Evolutionary conservation across 2,888 invertebrate species (phyloP), one percentile per base, ranked within the genome.

Genomic region (Timema podura): DNA sequence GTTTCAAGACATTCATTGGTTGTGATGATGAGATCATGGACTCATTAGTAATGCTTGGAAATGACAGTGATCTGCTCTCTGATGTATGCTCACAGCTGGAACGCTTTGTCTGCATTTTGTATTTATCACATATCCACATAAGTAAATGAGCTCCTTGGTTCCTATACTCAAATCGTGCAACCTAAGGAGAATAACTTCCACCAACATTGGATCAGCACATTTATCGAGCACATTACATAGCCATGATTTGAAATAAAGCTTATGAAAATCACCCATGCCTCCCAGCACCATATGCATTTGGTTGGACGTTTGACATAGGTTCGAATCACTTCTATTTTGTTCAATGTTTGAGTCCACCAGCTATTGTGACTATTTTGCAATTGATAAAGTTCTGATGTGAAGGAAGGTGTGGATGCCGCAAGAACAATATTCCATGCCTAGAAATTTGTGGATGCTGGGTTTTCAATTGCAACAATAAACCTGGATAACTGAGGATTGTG

Each of bases 71-170:
- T 16, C 54, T 54, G 11, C 54, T 2, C 54, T 54, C 54, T 8
- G 16, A 10, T 54, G 2, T 54, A 54, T 54, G n/a, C 11, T 49
- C n/a, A 49, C 49, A 49, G 11, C 3, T 49, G 49, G 49, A 49
- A 49, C 49, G n/a, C 49, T 49, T 49, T 49, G 49, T 49, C 49
- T 49, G 49, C 49, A 49, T 49, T 49, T n/a, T 49, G 49, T 49
- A 49, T 7, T 2, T 3, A 54, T 30, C 54, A 3, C 16, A 11
- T 54, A 8, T 16, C 5, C 11, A 8, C 54, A 54, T 5, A 54
- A 8, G n/a, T 11, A 8, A 54, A 8, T 8, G n/a, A 11, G 54
- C n/a, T 54, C 6, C 54, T 54, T 13, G n/a, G 3, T 7, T 54
- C 16, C n/a, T 54, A 2, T n/a, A 8, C 30, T 30, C 30, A 30